Evolutionary conservation across 2,797 vertebrate species (phyloP).

Genomic region (Enteromius mattozi): DNA sequence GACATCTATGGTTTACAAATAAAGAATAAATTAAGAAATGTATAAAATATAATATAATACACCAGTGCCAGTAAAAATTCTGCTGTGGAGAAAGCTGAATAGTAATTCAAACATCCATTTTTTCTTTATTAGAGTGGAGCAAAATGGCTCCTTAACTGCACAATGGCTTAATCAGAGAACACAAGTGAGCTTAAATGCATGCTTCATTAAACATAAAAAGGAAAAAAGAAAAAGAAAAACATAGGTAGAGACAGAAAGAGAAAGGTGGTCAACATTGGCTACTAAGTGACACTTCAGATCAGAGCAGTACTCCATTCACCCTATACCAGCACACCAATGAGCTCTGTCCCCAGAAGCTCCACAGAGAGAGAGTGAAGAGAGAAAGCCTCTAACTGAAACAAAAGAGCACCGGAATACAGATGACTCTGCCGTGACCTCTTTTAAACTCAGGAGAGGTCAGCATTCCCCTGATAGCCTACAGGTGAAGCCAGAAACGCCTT

Average conservation of each 20-base stretch:
- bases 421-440: conserved; percentile 22
- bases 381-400: not conserved
- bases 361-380: conserved; percentile 55
- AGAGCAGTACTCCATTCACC: conserved; percentile 69
- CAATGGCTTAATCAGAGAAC: conserved; percentile 48
- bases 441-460: conserved; percentile 38
- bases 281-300: conserved; percentile 74
- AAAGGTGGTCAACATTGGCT: conserved; percentile 44
- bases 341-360: conserved; percentile 54
- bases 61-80: not conserved
- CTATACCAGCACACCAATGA: conserved; percentile 74
- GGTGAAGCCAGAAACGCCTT: not conserved
- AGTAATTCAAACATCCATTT: conserved; percentile 1
- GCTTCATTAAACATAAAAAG: not conserved
- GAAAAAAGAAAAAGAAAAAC: not conserved
- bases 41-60: not conserved
- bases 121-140: not conserved
- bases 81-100: not conserved
- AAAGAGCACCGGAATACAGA: conserved; percentile 46
- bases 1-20: not conserved
- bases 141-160: conserved; percentile 42
- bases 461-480: conserved; percentile 16
- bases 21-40: not conserved
- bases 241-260: not conserved
- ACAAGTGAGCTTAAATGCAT: conserved; percentile 32